Evolutionary conservation across 2,113 vertebrate genomes (phyloP).

Genomic region (Perca flavescens): DNA sequence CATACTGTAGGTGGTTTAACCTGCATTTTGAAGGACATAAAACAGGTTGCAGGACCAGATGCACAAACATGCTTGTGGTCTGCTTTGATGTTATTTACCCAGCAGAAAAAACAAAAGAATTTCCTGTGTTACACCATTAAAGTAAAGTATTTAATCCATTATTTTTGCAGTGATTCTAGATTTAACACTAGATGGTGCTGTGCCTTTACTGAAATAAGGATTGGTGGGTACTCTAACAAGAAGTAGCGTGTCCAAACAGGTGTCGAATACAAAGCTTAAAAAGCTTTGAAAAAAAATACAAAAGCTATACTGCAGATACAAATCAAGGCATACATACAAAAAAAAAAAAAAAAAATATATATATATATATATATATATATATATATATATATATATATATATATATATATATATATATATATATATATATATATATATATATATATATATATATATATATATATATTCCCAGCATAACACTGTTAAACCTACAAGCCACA

Average conservation of each 20-base stretch:
- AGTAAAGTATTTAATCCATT: no score
- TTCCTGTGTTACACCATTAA: not conserved
- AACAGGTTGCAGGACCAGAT: no score
- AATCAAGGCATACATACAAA: not conserved
- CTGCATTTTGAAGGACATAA: not conserved
- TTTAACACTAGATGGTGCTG: slow-evolving; percentile 68
- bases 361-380: no score
- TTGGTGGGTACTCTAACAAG: not conserved
- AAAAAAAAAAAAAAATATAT: no score
- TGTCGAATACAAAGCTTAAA: not conserved
- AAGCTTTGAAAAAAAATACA: not conserved
- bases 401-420: no score
- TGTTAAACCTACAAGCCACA: not conserved
- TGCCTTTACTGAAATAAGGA: not conserved
- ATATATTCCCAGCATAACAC: not conserved
- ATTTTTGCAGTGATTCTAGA: not conserved
- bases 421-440: no score
- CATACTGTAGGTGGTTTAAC: not conserved
- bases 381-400: no score
- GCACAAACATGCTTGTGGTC: not conserved
- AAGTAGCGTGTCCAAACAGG: not conserved
- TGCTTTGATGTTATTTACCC: not conserved
- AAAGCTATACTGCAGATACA: not conserved
- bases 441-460: no score
- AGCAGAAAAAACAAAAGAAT: not conserved